Conservation (phyloP, 2,113 vertebrate species). For the Cynopterus brachyotis region DNA sequence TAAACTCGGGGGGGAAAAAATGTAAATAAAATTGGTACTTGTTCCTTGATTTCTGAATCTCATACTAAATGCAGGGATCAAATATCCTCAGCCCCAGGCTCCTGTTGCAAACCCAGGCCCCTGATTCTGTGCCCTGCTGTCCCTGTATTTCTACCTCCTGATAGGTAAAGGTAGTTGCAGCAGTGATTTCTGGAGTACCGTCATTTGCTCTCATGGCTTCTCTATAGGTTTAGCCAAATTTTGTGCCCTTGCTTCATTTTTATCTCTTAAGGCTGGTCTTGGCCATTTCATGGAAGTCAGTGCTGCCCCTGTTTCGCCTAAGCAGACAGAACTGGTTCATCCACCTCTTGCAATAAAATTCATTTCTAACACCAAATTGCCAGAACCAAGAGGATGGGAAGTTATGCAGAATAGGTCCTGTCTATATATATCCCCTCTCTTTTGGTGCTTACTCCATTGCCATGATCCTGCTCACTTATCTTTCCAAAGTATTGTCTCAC, state of each 20-base stretch:
- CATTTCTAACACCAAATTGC: neutral
- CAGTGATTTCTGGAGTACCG: neutral
- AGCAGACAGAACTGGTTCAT: neutral
- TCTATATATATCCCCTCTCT: neutral
- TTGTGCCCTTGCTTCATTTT: neutral
- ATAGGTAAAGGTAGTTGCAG: neutral
- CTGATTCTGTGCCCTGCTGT: neutral
- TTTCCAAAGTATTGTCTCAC: neutral
- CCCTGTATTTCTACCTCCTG: neutral
- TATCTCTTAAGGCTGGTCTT: neutral
- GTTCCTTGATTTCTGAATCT: neutral
- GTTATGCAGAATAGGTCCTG: neutral
- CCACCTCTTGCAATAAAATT: neutral
- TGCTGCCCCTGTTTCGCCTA: neutral
- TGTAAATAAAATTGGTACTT: neutral
- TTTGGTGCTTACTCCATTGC: neutral
- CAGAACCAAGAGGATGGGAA: neutral
- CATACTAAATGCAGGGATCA: neutral
- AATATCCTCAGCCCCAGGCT: neutral
- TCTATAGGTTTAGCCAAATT: neutral
- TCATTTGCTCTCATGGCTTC: neutral
- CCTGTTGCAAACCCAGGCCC: fast-evolving
- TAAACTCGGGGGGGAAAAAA: neutral
- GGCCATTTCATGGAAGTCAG: neutral
- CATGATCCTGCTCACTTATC: neutral